Percentiles rank a stretch among this genome's conserved stretches.
phyloP scores from a whole-genome alignment of 2,113 vertebrate genomes.

The Pseudorectes ferrugineus region DNA sequence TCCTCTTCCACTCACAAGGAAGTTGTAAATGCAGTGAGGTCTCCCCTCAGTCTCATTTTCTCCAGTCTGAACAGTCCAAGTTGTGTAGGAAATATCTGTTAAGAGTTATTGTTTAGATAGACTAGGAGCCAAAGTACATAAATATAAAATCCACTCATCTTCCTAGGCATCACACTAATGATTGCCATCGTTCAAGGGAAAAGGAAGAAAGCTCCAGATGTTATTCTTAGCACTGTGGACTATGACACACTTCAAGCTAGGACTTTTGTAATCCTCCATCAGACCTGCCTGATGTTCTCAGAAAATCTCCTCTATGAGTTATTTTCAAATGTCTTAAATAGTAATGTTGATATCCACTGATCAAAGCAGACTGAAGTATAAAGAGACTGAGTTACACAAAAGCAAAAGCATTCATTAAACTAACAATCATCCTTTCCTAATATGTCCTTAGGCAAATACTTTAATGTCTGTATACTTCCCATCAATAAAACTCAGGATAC shows the following conservation, averaged over 20 bases:
- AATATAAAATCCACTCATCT: background rate
- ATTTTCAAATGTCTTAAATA: background rate
- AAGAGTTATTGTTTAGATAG: background rate
- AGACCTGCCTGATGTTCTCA: background rate
- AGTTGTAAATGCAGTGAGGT: background rate
- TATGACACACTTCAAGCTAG: background rate
- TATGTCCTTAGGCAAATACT: background rate
- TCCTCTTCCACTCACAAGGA: background rate
- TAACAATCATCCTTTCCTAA: background rate
- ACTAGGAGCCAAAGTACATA: background rate
- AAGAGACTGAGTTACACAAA: background rate
- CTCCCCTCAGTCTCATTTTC: background rate
- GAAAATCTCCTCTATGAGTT: background rate
- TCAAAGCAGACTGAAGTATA: background rate
- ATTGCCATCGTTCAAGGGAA: background rate
- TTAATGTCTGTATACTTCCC: background rate
- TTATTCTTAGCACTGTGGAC: background rate
- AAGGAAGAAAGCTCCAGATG: background rate
- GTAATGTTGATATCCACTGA: background rate
- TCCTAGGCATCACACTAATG: background rate
- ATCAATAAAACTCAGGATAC: background rate
- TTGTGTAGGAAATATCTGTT: background rate
- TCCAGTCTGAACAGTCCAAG: background rate
- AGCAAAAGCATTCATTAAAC: background rate
- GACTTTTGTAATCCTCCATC: background rate